Conservation (phyloP, 2,113 vertebrate genomes). For the Pelecanoides urinatrix region DNA sequence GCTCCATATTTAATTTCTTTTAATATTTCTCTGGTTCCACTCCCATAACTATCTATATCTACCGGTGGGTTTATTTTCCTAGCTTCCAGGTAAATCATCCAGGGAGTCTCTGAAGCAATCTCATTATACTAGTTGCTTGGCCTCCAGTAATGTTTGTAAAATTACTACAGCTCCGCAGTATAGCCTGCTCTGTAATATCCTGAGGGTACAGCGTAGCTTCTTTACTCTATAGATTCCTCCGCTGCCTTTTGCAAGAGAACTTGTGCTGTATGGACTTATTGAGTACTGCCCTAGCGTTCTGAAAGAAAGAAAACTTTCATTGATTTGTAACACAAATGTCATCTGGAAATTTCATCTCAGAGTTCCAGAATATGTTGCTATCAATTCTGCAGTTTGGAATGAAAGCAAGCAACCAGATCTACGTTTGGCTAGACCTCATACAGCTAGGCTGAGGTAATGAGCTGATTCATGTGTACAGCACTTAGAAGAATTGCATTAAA, state of each 20-base stretch:
- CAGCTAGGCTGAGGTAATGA: neutral
- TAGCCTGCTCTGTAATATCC: neutral
- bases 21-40: neutral
- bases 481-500: slow-evolving; percentile 22
- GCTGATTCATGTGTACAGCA: neutral
- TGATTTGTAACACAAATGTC: neutral
- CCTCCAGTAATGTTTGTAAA: neutral
- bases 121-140: neutral
- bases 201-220: neutral
- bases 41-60: neutral
- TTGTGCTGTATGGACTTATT: neutral
- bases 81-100: neutral
- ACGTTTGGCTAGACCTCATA: neutral
- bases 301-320: neutral
- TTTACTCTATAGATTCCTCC: neutral
- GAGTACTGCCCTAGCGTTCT: neutral
- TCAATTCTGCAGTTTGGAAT: neutral
- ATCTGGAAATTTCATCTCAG: neutral
- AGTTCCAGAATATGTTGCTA: neutral
- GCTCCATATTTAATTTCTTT: neutral
- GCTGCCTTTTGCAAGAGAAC: neutral
- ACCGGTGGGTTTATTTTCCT: neutral
- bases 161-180: neutral
- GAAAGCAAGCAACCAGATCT: neutral
- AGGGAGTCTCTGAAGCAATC: neutral